These are phyloP conservation scores for Aphelinus atriplicis DNA, from an alignment of 1,140 invertebrate genomes.

Conservation along the genomic window DNA sequence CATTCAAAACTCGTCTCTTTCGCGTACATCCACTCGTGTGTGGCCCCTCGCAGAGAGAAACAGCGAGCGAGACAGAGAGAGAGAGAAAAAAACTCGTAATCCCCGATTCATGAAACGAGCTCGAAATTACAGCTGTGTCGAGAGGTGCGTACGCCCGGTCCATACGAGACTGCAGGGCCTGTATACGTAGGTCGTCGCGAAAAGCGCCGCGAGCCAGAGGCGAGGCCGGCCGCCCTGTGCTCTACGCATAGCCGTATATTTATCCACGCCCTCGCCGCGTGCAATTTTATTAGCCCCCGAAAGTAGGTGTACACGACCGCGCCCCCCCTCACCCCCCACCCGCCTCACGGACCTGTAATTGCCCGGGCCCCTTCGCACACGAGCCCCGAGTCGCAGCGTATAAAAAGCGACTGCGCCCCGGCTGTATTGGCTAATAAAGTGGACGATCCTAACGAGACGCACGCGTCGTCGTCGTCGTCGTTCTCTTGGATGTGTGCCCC, in stretches of 20 bases:
- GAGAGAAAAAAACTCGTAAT: constrained; percentile 15
- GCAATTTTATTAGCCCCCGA: constrained; percentile 34
- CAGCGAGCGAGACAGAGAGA: neutral
- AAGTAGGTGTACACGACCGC: constrained; percentile 24
- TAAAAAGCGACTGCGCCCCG: too few relatives aligned
- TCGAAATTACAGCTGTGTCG: constrained; percentile 23
- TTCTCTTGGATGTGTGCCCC: too few relatives aligned
- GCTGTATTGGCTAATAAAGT: too few relatives aligned
- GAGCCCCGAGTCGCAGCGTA: too few relatives aligned
- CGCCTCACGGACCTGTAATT: constrained; percentile 12
- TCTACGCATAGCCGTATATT: neutral
- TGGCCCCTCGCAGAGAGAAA: neutral
- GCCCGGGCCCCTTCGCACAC: neutral
- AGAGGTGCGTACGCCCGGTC: neutral
- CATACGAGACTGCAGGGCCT: neutral
- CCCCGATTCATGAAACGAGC: constrained; percentile 17
- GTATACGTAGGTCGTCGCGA: neutral
- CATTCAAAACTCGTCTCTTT: constrained; percentile 25
- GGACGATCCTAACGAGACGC: too few relatives aligned
- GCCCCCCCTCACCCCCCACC: too few relatives aligned
- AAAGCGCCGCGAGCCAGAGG: constrained; percentile 27
- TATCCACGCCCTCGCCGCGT: constrained; percentile 13
- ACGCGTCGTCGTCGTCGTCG: too few relatives aligned
- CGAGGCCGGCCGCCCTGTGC: neutral
- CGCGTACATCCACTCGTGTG: neutral